These are phyloP conservation scores for Vulpes vulpes DNA, from an alignment of 2,113 vertebrate species.

Conservation along the genomic window DNA sequence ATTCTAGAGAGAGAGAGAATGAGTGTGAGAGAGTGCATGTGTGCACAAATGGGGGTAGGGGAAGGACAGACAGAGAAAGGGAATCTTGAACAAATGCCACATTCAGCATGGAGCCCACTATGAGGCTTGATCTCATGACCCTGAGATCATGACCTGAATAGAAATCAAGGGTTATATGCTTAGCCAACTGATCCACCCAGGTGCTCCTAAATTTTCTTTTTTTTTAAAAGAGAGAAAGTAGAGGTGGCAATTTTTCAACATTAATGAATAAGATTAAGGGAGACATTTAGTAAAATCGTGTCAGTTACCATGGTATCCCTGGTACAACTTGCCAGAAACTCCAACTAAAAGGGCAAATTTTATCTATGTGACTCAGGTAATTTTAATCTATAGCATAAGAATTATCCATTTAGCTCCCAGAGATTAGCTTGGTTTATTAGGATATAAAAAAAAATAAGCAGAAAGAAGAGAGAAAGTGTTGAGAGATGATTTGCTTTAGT, in stretches of 20 bases:
- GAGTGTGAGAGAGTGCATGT: no score
- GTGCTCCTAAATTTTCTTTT: neutral
- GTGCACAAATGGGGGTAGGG: neutral
- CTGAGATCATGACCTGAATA: neutral
- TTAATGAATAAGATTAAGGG: slow-evolving; percentile 81
- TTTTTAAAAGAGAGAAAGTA: neutral
- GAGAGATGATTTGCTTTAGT: neutral
- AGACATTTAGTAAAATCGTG: slow-evolving; percentile 68
- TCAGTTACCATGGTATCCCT: slow-evolving; percentile 84
- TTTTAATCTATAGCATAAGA: slow-evolving; percentile 81
- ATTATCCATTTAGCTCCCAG: slow-evolving; percentile 79
- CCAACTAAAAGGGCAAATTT: slow-evolving; percentile 80
- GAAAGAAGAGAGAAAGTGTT: slow-evolving; percentile 32
- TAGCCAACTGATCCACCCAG: neutral
- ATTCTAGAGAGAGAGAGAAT: no score
- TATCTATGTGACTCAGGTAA: slow-evolving; percentile 81
- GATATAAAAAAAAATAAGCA: slow-evolving; percentile 52
- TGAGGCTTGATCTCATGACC: neutral
- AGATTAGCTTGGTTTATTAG: slow-evolving; percentile 78
- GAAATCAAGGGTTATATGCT: neutral
- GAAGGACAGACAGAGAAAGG: neutral
- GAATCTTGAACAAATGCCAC: neutral
- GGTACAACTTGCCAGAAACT: slow-evolving; percentile 77
- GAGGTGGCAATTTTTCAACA: slow-evolving; percentile 79
- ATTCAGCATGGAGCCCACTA: neutral